Conservation (phyloP, 1,140 invertebrate genomes). For the Hyposmocoma kahamanoa region DNA sequence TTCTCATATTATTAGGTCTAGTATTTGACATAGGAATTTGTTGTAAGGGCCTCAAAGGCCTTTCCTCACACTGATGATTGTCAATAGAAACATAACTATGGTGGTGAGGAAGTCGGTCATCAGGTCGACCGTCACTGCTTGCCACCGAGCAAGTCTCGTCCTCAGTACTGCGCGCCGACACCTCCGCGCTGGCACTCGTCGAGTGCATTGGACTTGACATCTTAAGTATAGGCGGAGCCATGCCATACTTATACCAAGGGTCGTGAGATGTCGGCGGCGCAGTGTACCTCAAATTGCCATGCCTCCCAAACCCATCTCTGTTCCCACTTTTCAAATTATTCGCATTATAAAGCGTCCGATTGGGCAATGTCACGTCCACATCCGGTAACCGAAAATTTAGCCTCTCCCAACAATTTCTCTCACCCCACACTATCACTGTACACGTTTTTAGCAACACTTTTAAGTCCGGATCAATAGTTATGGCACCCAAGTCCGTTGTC, state of each 20-base stretch:
- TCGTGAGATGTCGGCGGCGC: conserved; percentile 70
- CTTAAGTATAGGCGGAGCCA: conserved; percentile 65
- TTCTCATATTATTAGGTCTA: conserved; percentile 58
- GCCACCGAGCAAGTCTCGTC: conserved; percentile 70
- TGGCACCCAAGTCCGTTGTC: conserved; percentile 76
- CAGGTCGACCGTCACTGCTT: conserved; percentile 59
- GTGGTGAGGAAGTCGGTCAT: conserved; percentile 65
- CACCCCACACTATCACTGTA: conserved; percentile 89
- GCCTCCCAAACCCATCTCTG: conserved; percentile 59
- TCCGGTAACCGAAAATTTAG: conserved; percentile 92
- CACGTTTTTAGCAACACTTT: conserved; percentile 88
- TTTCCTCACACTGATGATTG: conserved; percentile 65
- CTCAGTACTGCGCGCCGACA: conserved; percentile 67
- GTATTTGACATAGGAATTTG: conserved; percentile 65
- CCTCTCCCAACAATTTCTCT: conserved; percentile 92
- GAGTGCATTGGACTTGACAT: conserved; percentile 72
- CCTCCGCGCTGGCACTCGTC: conserved; percentile 65
- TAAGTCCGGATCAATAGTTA: conserved; percentile 86
- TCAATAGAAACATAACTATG: conserved; percentile 72
- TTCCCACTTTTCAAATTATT: conserved; percentile 61
- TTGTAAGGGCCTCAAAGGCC: conserved; percentile 60
- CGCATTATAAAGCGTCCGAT: conserved; percentile 71
- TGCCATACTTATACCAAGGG: conserved; percentile 70
- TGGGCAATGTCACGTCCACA: conserved; percentile 68
- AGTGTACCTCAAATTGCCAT: conserved; percentile 68